phyloP scores from a whole-genome alignment of 2,888 invertebrate species.

The Bhutanitis thaidina region DNA sequence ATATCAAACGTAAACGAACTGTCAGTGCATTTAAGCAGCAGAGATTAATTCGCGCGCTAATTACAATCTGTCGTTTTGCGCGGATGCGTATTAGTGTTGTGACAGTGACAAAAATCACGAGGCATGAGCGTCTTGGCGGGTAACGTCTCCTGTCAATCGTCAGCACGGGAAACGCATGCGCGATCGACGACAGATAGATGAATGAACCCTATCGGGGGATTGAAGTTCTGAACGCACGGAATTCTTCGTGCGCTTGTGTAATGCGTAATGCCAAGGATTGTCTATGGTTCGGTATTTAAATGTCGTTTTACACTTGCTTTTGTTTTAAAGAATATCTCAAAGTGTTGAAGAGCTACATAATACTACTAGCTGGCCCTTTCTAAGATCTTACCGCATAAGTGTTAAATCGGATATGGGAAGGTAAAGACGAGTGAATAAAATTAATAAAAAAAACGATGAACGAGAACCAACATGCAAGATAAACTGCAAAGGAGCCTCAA shows the following conservation, averaged over 20 bases:
- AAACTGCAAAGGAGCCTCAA: too few relatives aligned
- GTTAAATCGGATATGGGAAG: too few relatives aligned
- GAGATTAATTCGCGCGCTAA: slow-evolving; percentile 19
- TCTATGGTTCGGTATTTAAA: slow-evolving; percentile 11
- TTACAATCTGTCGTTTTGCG: slow-evolving; percentile 18
- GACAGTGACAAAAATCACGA: slow-evolving; percentile 19
- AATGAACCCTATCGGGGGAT: slow-evolving; percentile 39
- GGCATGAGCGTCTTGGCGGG: slow-evolving; percentile 11
- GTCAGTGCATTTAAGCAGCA: slow-evolving; percentile 9
- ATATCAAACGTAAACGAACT: background rate
- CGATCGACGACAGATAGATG: slow-evolving; percentile 55
- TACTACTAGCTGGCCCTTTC: too few relatives aligned
- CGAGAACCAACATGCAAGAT: too few relatives aligned
- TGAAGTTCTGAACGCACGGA: slow-evolving; percentile 8
- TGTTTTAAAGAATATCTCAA: too few relatives aligned
- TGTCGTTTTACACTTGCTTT: slow-evolving; percentile 14
- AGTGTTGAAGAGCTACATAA: too few relatives aligned
- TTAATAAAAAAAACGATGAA: too few relatives aligned
- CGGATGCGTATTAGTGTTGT: slow-evolving; percentile 16
- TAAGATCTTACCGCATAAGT: too few relatives aligned
- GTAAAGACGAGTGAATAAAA: too few relatives aligned
- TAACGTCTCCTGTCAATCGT: slow-evolving; percentile 20
- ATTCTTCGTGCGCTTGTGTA: slow-evolving; percentile 4
- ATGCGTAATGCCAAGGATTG: slow-evolving; percentile 8
- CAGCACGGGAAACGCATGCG: slow-evolving; percentile 24